Base-by-base conservation (phyloP, 2,797 vertebrate genomes). In the Sebastes glaucus region DNA sequence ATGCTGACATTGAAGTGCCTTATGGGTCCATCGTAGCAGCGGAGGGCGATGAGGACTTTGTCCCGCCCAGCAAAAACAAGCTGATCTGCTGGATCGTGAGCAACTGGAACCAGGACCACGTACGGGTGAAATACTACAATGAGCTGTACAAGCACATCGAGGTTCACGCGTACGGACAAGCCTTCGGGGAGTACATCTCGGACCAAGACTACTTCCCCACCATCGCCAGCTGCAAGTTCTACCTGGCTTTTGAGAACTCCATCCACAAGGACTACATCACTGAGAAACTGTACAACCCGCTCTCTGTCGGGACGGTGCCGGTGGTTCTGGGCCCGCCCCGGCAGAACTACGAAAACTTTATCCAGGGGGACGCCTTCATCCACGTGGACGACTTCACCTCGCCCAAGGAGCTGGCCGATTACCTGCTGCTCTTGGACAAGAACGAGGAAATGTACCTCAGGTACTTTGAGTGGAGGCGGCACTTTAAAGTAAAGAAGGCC, bases 181-280 rank as follows among this genome's bases (percentile, higher is more conserved):
- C 98, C 49, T 99, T 99, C 8, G 97, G 98, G 84, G 97, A 99
- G 87, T 97, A 98, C 38, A 92, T 99, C 82, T 96, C 96, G 20
- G 97, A 98, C 66, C 97, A 99, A 91, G 97, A 97, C 83, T 96
- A 98, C 89, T 97, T 98, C 81, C 97, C 98, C 71, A 99, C 97
- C 66, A 98, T 99, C 61, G 94, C 98, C 83, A 96, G 96, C 70
- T 99, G 98, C 90, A 99, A 99, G 76, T 99, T 99, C 91, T 99
- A 99, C 82, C 95, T 99, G 93, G 96, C 98, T 0, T 99, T 99
- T 85, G 99, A 99, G 94, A 99, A 99, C 93, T 99, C 99, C 27
- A 97, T 98, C 85, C 98, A 99, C 92, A 99, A 98, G 92, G 99
- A 99, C 96, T 97, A 99, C 63, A 99, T 99, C 78, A 99, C 98